Conservation (phyloP, 23 tunicate genomes). For the Ciona savignyi region DNA sequence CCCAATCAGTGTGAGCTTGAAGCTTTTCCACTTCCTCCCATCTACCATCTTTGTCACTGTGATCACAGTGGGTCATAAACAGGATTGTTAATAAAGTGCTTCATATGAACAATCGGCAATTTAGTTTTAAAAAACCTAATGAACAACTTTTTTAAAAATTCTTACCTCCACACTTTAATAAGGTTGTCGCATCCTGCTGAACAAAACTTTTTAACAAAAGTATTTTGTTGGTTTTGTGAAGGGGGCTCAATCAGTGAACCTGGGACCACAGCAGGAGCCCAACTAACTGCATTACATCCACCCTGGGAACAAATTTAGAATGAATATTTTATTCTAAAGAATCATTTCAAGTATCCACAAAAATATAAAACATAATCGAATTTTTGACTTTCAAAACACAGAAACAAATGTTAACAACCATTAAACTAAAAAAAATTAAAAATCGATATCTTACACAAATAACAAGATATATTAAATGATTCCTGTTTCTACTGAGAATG, state of each 20-base stretch:
- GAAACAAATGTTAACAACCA: too few species aligned
- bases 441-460: too few species aligned
- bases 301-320: neutral
- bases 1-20: conserved; percentile 93
- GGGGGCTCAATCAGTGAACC: conserved; percentile 86
- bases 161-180: conserved; percentile 58
- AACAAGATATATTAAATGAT: too few species aligned
- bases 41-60: conserved; percentile 65
- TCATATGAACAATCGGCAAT: too few species aligned
- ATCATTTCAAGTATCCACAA: too few species aligned
- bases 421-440: too few species aligned
- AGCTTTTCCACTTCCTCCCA: conserved; percentile 75
- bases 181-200: conserved; percentile 80
- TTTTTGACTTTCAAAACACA: too few species aligned
- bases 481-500: too few species aligned
- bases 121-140: neutral
- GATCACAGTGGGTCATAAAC: too few species aligned
- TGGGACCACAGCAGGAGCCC: conserved; percentile 95
- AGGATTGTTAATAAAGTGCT: too few species aligned
- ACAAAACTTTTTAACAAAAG: conserved; percentile 47
- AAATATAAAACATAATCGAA: too few species aligned
- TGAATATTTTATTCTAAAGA: too few species aligned
- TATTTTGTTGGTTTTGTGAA: conserved; percentile 32
- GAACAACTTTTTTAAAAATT: neutral
- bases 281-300: conserved; percentile 90